Conservation (phyloP, 2,113 vertebrate species). For the Bufo gargarizans region DNA sequence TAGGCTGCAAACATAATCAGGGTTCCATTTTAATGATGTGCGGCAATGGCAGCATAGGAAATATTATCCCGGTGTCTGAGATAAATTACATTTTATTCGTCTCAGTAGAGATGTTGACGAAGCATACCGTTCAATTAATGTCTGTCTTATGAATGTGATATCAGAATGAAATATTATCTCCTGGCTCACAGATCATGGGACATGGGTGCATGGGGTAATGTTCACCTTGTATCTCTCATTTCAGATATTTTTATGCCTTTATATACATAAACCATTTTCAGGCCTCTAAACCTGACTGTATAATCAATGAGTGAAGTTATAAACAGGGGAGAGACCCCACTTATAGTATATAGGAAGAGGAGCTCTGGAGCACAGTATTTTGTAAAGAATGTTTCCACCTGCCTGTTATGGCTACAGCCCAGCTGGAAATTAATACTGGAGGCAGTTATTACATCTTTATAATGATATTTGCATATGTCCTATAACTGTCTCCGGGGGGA, state of each 20-base stretch:
- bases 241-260: background rate
- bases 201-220: background rate
- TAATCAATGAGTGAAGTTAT: background rate
- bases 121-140: background rate
- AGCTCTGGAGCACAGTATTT: no score
- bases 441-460: no score
- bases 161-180: background rate
- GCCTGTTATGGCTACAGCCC: no score
- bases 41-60: background rate
- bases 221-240: background rate
- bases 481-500: no score
- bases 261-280: background rate
- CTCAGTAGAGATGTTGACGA: background rate
- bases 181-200: background rate
- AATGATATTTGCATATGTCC: no score
- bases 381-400: no score
- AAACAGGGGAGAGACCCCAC: background rate
- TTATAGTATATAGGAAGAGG: no score
- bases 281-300: background rate
- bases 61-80: background rate
- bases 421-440: no score
- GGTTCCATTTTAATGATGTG: background rate
- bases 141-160: background rate
- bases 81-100: constrained; percentile 12
- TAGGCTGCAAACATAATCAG: background rate